These are phyloP conservation scores for Hedychridium roseum DNA, from an alignment of 2,888 invertebrate species.

Conservation along the genomic window DNA sequence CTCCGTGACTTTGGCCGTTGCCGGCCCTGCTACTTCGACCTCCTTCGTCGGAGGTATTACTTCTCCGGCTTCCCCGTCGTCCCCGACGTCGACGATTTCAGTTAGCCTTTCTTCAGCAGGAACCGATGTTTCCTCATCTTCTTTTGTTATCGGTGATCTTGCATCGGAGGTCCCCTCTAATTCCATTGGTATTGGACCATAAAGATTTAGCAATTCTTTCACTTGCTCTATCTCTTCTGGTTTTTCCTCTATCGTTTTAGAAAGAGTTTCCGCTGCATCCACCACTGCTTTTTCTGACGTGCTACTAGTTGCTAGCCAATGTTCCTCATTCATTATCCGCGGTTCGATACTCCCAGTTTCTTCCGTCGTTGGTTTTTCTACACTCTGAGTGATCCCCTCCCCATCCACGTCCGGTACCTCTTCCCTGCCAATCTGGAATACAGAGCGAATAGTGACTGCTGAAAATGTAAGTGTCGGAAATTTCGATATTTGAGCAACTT, in stretches of 20 bases:
- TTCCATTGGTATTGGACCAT: neutral
- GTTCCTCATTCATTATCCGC: neutral
- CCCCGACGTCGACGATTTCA: too few species aligned
- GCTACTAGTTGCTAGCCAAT: neutral
- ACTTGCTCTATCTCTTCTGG: neutral
- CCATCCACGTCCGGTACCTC: too few species aligned
- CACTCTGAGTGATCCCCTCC: too few species aligned
- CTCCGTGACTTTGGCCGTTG: neutral
- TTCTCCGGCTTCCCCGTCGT: too few species aligned
- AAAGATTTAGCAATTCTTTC: neutral
- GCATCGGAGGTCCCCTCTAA: neutral
- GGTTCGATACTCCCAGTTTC: constrained; percentile 17
- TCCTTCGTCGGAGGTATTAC: too few species aligned
- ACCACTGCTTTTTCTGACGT: too few species aligned
- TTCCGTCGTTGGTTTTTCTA: constrained; percentile 18
- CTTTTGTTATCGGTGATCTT: neutral
- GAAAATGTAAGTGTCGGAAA: too few species aligned
- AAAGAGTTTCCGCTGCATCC: too few species aligned
- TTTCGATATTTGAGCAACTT: too few species aligned
- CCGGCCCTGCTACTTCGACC: constrained; percentile 1
- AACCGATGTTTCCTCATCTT: neutral
- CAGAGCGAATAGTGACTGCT: too few species aligned
- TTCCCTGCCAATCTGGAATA: too few species aligned
- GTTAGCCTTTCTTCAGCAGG: neutral
- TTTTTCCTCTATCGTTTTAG: neutral